Evolutionary conservation across 2,113 vertebrate genomes (phyloP).

Genomic region (Struthidea cinerea): DNA sequence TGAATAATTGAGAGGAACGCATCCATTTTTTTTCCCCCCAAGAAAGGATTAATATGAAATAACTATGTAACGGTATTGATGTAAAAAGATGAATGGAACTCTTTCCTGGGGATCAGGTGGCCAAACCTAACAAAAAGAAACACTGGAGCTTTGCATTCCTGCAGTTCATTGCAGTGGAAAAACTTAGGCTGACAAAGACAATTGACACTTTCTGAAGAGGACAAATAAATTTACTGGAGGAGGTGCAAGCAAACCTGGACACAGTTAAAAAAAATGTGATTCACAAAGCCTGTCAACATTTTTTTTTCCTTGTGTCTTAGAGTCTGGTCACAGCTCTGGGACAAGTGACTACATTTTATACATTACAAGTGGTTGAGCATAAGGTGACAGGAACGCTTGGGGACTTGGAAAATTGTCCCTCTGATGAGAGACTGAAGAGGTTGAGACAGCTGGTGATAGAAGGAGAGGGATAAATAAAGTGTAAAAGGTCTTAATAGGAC

Average conservation of each 20-base stretch:
- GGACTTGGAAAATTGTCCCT: background rate
- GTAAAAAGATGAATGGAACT: background rate
- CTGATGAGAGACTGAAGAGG: background rate
- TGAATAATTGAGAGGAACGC: background rate
- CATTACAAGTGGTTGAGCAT: background rate
- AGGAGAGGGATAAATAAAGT: background rate
- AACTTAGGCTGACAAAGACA: background rate
- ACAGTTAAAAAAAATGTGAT: background rate
- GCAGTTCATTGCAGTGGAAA: background rate
- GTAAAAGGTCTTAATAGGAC: background rate
- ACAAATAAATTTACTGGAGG: background rate
- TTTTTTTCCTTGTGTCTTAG: background rate
- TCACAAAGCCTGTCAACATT: background rate
- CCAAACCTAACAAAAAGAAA: background rate
- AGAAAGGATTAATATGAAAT: background rate
- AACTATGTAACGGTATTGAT: background rate
- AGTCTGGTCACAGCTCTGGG: background rate
- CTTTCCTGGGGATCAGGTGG: background rate
- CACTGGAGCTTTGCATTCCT: background rate
- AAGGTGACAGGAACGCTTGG: background rate
- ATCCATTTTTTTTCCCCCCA: accelerated
- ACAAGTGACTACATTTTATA: background rate
- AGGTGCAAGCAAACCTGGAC: background rate
- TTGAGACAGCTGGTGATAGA: background rate
- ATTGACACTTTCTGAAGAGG: background rate